Evolutionary conservation across 1,140 invertebrate genomes (phyloP).

Genomic region (Meloidogyne hapla): DNA sequence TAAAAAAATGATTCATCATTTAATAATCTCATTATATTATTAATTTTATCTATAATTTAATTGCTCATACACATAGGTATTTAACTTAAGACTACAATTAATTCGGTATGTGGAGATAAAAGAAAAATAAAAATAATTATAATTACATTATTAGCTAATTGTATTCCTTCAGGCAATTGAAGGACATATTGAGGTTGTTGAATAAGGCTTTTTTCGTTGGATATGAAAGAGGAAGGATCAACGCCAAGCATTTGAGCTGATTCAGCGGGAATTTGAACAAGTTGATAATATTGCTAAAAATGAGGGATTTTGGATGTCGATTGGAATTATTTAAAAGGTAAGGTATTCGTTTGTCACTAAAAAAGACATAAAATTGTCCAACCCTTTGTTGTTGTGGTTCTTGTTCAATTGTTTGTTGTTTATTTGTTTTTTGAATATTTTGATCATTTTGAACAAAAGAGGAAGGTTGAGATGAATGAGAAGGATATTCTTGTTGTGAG

Average conservation of each 20-base stretch:
- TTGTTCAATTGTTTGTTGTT: not conserved
- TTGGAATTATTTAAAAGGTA: too few relatives aligned
- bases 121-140: not conserved
- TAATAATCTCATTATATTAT: too few relatives aligned
- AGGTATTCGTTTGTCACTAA: too few relatives aligned
- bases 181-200: slow-evolving; percentile 24
- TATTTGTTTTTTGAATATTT: not conserved
- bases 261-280: not conserved
- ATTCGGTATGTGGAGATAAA: too few relatives aligned
- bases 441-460: not conserved
- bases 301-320: too few relatives aligned
- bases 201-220: not conserved
- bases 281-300: slow-evolving; percentile 3
- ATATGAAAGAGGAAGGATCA: slow-evolving; percentile 2
- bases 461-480: not conserved
- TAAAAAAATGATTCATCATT: not conserved
- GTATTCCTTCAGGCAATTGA: slow-evolving; percentile 15
- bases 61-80: too few relatives aligned
- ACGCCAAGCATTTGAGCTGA: not conserved
- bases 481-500: too few relatives aligned
- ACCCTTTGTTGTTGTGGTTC: not conserved
- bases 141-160: slow-evolving; percentile 7
- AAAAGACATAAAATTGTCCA: too few relatives aligned
- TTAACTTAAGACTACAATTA: too few relatives aligned
- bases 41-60: too few relatives aligned